These are phyloP conservation scores for Patella caerulea DNA, from an alignment of 2,888 invertebrate species.

Conservation along the genomic window DNA sequence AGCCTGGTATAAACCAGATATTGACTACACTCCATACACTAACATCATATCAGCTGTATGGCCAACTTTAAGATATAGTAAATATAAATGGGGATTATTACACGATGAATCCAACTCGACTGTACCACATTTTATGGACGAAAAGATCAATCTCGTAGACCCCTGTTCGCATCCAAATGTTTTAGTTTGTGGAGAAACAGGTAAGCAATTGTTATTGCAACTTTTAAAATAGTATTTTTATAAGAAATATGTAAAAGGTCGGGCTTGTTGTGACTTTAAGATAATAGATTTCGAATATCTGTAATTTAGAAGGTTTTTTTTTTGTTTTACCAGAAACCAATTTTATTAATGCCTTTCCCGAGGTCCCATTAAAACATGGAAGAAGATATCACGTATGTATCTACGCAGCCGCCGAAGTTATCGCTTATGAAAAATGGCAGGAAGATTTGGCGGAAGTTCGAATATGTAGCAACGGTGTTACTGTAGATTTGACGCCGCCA, in stretches of 20 bases:
- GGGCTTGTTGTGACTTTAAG: too few species aligned
- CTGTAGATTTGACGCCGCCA: constrained; percentile 46
- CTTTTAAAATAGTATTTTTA: too few species aligned
- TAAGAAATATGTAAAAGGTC: too few species aligned
- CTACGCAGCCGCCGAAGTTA: constrained; percentile 34
- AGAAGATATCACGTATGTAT: constrained; percentile 42
- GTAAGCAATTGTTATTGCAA: background rate
- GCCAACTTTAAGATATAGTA: constrained; percentile 30
- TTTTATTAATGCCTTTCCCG: background rate
- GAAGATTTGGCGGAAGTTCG: constrained; percentile 39
- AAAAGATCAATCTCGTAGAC: constrained; percentile 1
- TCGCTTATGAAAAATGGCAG: constrained; percentile 41
- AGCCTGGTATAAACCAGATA: constrained; percentile 22
- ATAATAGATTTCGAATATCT: too few species aligned
- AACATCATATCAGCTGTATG: constrained; percentile 38
- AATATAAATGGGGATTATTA: constrained; percentile 33
- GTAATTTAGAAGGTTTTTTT: background rate
- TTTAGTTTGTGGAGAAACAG: constrained; percentile 21
- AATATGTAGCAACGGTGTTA: constrained; percentile 50
- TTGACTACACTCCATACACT: constrained; percentile 37
- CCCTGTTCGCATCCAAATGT: constrained; percentile 11
- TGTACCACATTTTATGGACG: background rate
- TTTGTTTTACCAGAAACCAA: background rate
- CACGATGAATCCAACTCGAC: background rate
- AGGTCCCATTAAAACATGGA: constrained; percentile 26